Percentiles rank a stretch among this genome's conserved stretches.
phyloP scores from a whole-genome alignment of 2,888 invertebrate species.

The Scaptomyza reducta region DNA sequence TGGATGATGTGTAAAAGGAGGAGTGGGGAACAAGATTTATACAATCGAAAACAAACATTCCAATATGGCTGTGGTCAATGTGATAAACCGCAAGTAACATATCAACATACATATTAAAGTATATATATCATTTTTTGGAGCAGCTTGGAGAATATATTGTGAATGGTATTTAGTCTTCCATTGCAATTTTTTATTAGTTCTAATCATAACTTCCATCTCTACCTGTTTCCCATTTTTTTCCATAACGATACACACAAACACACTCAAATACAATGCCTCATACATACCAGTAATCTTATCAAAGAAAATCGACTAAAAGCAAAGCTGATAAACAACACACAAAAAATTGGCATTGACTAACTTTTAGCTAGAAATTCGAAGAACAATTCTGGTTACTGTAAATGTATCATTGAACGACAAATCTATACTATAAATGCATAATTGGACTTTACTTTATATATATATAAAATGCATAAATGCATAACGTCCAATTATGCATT shows the following conservation, averaged over 20 bases:
- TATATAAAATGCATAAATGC: background rate
- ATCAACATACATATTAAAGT: too few relatives aligned
- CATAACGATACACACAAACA: conserved; percentile 3
- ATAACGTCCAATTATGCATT: background rate
- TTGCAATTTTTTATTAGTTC: background rate
- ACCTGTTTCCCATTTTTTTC: conserved; percentile 27
- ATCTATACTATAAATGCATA: conserved; percentile 13
- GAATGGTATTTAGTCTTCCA: background rate
- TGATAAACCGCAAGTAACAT: background rate
- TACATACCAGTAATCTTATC: conserved; percentile 55
- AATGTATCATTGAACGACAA: conserved; percentile 9
- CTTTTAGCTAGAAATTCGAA: conserved; percentile 31
- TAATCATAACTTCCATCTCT: background rate
- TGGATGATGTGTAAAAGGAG: background rate
- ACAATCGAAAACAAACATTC: background rate
- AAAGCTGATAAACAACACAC: conserved; percentile 45
- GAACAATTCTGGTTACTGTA: conserved; percentile 4
- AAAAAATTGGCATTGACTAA: conserved; percentile 52
- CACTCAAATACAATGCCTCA: conserved; percentile 2
- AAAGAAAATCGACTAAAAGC: conserved; percentile 46
- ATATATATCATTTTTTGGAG: too few relatives aligned
- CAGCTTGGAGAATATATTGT: too few relatives aligned
- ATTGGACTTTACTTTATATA: background rate
- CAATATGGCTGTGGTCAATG: background rate
- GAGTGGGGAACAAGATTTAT: background rate